Evolutionary conservation across 2,888 invertebrate genomes (phyloP), one percentile per base, ranked within the genome.

Genomic region (Scelioninae gen. 1): DNA sequence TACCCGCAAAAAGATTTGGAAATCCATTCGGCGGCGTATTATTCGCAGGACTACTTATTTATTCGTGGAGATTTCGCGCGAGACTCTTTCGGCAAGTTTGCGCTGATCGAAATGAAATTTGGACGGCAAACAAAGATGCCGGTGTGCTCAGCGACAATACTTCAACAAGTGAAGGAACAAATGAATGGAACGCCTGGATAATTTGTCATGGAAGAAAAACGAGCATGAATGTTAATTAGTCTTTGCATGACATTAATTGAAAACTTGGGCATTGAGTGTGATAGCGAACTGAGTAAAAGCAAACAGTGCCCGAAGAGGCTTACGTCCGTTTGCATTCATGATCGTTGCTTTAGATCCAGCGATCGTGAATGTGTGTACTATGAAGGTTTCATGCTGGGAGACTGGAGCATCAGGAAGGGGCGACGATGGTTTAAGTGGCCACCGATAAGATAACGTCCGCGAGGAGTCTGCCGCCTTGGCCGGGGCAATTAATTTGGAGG

Each of bases 381-480:
- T 85, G 66, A 74, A 62, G 82, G 84, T 78, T 82, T 75, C 80
- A 56, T 60, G 75, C 60, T 65, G 51, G 74, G 63, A 74, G 75
- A 66, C 56, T 66, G 66, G 71, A 66, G 80, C 56, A 47, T 47
- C 51, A 47, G 62, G 84, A 72, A 72, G 80, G 49, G 77, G 76
- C 68, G 82, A 72, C 81, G 87, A 85, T 87, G 87, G 89, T 89
- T 90, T 90, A 91, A 92, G 91, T 91, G 90, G 89, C 88, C 90
- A 89, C 86, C 90, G 92, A 92, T 92, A 92, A 92, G 92, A 92
- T 92, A 92, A 91, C 89, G 90, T 88, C 86, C 87, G 88, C 87
- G 87, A 88, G 87, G 81, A 80, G 76, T 82, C 82, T 75, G 81
- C 65, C 71, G 74, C 82, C 56, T 68, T 71, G 83, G 85, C 80